A percentile compares a stretch with the other conserved stretches of the same genome.
Conservation (phyloP, 2,888 invertebrate genomes). For the Cephus sareptanus region DNA sequence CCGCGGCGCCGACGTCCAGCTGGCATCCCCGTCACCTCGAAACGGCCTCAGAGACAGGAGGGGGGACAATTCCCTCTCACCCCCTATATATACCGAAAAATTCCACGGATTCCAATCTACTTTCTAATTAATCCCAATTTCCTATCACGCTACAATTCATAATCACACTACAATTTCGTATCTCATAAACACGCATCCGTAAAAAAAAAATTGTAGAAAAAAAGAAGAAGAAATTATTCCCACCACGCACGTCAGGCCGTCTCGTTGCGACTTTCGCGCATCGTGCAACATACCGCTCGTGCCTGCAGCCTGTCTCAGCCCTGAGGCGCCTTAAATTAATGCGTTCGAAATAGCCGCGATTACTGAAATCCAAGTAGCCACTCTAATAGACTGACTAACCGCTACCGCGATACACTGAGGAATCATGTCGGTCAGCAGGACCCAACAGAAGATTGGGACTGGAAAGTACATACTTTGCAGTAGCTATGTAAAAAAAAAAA, state of each 20-base stretch:
- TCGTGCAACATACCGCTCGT: constrained; percentile 4
- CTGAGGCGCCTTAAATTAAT: constrained; percentile 25
- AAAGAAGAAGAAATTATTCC: not conserved
- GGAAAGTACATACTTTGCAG: not conserved
- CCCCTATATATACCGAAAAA: not conserved
- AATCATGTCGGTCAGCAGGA: not conserved
- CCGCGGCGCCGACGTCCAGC: constrained; percentile 55
- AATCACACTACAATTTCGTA: not conserved
- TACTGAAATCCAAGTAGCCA: constrained; percentile 25
- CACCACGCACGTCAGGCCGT: not conserved
- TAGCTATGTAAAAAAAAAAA: too few relatives aligned
- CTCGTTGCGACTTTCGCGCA: not conserved
- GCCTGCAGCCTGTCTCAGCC: constrained; percentile 15
- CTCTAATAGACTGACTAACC: not conserved
- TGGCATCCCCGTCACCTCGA: constrained; percentile 48
- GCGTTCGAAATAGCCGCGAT: constrained; percentile 31
- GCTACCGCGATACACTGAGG: not conserved
- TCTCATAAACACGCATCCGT: not conserved
- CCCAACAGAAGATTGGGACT: accelerated
- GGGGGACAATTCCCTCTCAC: not conserved
- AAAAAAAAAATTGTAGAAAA: not conserved
- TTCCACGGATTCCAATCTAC: not conserved
- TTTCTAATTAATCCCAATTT: not conserved
- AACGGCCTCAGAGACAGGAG: constrained; percentile 30
- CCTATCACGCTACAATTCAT: not conserved